Conservation (phyloP, 2,113 vertebrate genomes). For the Nannobrachium achirus region DNA sequence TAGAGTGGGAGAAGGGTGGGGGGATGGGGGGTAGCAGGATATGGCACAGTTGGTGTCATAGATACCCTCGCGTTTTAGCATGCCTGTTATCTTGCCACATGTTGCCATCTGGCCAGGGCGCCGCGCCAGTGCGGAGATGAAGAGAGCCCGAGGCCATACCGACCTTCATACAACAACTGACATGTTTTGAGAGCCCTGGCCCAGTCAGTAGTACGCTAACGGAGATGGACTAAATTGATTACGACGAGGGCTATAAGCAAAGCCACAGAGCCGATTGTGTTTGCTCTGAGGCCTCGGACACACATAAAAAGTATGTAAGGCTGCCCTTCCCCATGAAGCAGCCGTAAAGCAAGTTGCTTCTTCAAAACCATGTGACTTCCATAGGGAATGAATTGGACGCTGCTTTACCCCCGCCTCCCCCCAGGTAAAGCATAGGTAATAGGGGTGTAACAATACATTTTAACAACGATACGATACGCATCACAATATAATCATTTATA, state of each 20-base stretch:
- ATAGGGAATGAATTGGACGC: too few species aligned
- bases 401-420: too few species aligned
- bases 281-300: conserved; percentile 42
- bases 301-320: too few species aligned
- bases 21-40: background rate
- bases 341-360: too few species aligned
- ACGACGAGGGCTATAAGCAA: conserved; percentile 60
- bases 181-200: conserved; percentile 47
- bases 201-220: conserved; percentile 44
- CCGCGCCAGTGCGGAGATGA: conserved; percentile 45
- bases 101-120: conserved; percentile 74
- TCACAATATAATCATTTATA: too few species aligned
- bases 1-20: background rate
- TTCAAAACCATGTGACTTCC: too few species aligned
- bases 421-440: too few species aligned
- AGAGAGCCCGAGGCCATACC: conserved; percentile 22
- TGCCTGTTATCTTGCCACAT: conserved; percentile 66
- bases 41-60: conserved; percentile 33
- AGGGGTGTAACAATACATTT: too few species aligned
- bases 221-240: conserved; percentile 69
- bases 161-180: conserved; percentile 58
- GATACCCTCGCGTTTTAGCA: conserved; percentile 51
- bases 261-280: conserved; percentile 47
- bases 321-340: too few species aligned
- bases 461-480: too few species aligned